Evolutionary conservation across 2,113 vertebrate species (phyloP), one percentile per base, ranked within the genome.

Genomic region (Solenodon paradoxus): DNA sequence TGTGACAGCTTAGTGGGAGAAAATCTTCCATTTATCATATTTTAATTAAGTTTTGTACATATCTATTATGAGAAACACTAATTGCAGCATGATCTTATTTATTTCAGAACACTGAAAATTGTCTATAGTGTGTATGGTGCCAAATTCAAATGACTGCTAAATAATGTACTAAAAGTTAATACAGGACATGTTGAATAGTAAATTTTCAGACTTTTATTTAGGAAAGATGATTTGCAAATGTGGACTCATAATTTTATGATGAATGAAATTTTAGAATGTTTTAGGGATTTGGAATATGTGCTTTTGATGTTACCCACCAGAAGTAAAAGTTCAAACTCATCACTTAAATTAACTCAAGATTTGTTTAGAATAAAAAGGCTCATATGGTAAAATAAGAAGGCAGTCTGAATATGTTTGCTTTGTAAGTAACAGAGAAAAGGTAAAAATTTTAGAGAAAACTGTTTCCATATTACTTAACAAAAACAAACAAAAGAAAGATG

Each of bases 41-140:
- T 92, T 96, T 93, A 95, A 82, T 86, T 82, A 92, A 90, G 4
- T 59, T 95, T 93, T 82, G 20, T 91, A 30, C 53, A 38, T 79
- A 87, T 89, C 38, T 93, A 51, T 89, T 83, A 69, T 79, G 95
- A 88, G 51, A 13, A 84, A 49, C 47, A 77, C 45, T 77, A 95
- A 80, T 66, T 90, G 12, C 13, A 69, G 79, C 71, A 53, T 86
- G 74, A 53, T 90, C 17, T 92, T 69, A 85, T 53, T 90, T 89
- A 88, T 90, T 88, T 96, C 30, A 95, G 74, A 88, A 75, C 38
- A 90, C 66, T 79, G 42, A 80, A 89, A 79, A 53, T 5, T 38
- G 0, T 3, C 28, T 84, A 4, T 75, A 77, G 64, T 30, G 15
- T 63, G 28, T 42, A 88, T 47, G 10, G 2, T 81, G 26, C 4